Evolutionary conservation across 2,888 invertebrate species (phyloP).

Genomic region (Orchesella flavescens): DNA sequence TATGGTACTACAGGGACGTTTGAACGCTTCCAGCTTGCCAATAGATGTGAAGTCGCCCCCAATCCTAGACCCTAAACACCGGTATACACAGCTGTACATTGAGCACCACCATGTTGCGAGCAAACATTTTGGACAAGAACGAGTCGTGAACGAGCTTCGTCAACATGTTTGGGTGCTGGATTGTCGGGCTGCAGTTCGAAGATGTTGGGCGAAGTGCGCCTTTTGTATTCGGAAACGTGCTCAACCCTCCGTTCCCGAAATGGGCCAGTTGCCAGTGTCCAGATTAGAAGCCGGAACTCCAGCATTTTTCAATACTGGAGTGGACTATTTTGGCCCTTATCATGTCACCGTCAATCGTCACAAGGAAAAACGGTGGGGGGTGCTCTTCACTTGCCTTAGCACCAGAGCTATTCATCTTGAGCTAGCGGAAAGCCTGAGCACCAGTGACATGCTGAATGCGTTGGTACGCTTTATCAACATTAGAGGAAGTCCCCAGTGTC

Average conservation of each 20-base stretch:
- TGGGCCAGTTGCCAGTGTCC: slow-evolving; percentile 30
- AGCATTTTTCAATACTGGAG: slow-evolving; percentile 33
- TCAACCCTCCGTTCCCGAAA: slow-evolving; percentile 14
- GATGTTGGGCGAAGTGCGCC: not conserved
- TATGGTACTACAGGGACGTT: slow-evolving; percentile 22
- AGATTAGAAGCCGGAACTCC: not conserved
- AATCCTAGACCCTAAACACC: slow-evolving; percentile 27
- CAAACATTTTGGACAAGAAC: slow-evolving; percentile 30
- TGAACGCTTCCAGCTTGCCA: too few relatives aligned
- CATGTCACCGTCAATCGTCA: not conserved
- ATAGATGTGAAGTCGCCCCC: slow-evolving; percentile 14
- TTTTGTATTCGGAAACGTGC: not conserved
- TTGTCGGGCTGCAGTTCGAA: slow-evolving; percentile 21
- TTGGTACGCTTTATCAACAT: slow-evolving; percentile 39
- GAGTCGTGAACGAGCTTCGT: slow-evolving; percentile 21
- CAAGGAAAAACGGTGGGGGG: slow-evolving; percentile 29
- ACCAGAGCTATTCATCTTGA: slow-evolving; percentile 59
- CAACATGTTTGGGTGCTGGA: slow-evolving; percentile 16
- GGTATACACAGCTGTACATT: slow-evolving; percentile 6
- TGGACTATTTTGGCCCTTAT: slow-evolving; percentile 53
- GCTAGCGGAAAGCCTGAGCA: slow-evolving; percentile 9
- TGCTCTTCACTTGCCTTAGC: slow-evolving; percentile 48
- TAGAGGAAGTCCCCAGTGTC: slow-evolving; percentile 50
- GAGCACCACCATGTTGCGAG: not conserved
- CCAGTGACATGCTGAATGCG: slow-evolving; percentile 30